Evolutionary conservation across 2,797 vertebrate species (phyloP).

Genomic region (Hirundo rustica): DNA sequence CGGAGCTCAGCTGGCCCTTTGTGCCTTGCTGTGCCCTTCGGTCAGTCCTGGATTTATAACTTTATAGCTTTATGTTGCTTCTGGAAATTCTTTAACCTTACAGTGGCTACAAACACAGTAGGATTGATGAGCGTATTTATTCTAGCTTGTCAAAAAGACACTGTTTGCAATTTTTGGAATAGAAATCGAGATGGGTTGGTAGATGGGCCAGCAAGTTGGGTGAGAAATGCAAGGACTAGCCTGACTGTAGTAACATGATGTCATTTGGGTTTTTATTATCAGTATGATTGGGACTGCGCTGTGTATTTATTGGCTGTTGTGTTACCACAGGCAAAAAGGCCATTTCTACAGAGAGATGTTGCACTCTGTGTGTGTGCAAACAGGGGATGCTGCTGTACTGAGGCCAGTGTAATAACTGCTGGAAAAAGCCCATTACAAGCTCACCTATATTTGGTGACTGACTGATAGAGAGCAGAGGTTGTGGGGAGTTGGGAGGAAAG

Average conservation of each 20-base stretch:
- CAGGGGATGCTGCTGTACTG: neutral
- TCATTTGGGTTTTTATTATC: neutral
- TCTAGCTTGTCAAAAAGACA: neutral
- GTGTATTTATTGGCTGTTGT: neutral
- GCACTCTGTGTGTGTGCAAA: fast-evolving
- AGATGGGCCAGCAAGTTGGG: neutral
- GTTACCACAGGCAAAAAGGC: neutral
- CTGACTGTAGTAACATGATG: neutral
- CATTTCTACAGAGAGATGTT: neutral
- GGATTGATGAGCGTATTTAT: neutral
- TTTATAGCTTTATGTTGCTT: neutral
- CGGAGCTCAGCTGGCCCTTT: neutral
- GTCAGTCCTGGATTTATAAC: neutral
- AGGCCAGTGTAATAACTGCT: neutral
- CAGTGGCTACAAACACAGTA: neutral
- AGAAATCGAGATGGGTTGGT: neutral
- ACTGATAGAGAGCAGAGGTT: neutral
- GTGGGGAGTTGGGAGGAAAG: neutral
- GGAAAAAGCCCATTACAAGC: neutral
- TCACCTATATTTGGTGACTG: neutral
- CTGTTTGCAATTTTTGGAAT: neutral
- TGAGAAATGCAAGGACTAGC: neutral
- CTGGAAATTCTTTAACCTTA: neutral
- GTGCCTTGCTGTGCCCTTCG: neutral
- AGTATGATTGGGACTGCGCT: neutral